phyloP scores from a whole-genome alignment of 2,888 invertebrate species.

The Phalera bucephala region DNA sequence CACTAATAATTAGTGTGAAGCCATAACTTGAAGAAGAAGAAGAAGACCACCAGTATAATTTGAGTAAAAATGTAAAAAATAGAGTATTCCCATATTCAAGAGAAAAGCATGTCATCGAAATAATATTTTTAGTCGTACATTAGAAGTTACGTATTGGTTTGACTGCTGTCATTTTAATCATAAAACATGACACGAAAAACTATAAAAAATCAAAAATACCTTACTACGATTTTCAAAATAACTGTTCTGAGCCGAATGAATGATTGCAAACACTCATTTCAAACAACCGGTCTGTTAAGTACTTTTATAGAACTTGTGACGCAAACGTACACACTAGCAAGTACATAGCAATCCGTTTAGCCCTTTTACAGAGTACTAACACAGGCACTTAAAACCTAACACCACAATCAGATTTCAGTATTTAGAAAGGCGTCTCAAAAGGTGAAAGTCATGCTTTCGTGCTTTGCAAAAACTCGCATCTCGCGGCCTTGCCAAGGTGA shows the following conservation, averaged over 20 bases:
- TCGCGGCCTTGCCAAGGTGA: conserved; percentile 82
- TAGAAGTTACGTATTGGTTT: too few relatives aligned
- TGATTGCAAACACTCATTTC: neutral
- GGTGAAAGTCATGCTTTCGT: conserved; percentile 80
- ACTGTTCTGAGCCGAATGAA: neutral
- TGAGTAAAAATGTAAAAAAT: too few relatives aligned
- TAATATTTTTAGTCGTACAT: too few relatives aligned
- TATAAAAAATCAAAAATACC: too few relatives aligned
- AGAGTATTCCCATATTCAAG: too few relatives aligned
- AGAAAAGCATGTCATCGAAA: too few relatives aligned
- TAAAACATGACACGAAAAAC: too few relatives aligned
- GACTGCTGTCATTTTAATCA: too few relatives aligned
- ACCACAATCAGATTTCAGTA: conserved; percentile 48
- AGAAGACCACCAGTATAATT: too few relatives aligned
- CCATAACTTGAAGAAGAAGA: too few relatives aligned
- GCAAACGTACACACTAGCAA: neutral
- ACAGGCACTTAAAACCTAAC: conserved; percentile 32
- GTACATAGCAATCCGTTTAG: neutral
- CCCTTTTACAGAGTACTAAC: neutral
- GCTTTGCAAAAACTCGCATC: conserved; percentile 79
- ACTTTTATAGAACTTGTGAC: neutral
- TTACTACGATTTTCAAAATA: too few relatives aligned
- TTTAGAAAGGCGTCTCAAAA: conserved; percentile 78
- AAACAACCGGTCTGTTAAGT: neutral
- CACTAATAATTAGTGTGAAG: too few relatives aligned